These are phyloP conservation scores for Drosophila santomea DNA, from an alignment of 1,140 invertebrate genomes.

Conservation along the genomic window DNA sequence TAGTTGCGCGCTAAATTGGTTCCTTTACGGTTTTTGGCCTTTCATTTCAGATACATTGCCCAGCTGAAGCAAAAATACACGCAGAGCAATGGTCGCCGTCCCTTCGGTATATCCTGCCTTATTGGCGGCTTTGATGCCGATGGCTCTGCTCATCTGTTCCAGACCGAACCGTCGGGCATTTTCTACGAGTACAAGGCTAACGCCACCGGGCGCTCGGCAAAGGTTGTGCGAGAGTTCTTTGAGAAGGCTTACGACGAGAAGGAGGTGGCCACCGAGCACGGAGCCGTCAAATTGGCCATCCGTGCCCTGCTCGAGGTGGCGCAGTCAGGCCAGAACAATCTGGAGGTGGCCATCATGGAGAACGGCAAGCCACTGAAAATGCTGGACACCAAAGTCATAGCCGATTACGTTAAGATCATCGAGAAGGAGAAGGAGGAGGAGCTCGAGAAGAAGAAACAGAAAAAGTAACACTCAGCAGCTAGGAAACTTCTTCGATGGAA, in stretches of 20 bases:
- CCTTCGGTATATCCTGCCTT: slow-evolving; percentile 99
- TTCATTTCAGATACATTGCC: slow-evolving; percentile 84
- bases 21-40: not conserved
- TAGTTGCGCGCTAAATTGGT: not conserved
- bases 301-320: slow-evolving; percentile 98
- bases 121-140: slow-evolving; percentile 99
- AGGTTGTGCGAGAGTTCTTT: slow-evolving; percentile 98
- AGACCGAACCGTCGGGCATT: slow-evolving; percentile 99
- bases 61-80: slow-evolving; percentile 98
- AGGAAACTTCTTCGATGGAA: not conserved
- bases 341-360: slow-evolving; percentile 98
- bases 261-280: slow-evolving; percentile 93
- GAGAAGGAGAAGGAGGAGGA: slow-evolving; percentile 99
- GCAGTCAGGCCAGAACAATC: slow-evolving; percentile 98
- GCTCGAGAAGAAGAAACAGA: slow-evolving; percentile 98
- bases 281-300: slow-evolving; percentile 96
- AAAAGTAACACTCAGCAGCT: slow-evolving; percentile 87
- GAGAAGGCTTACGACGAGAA: slow-evolving; percentile 98
- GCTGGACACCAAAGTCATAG: slow-evolving; percentile 95
- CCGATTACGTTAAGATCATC: slow-evolving; percentile 96
- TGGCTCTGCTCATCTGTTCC: slow-evolving; percentile 97
- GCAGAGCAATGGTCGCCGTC: slow-evolving; percentile 98
- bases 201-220: slow-evolving; percentile 98
- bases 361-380: slow-evolving; percentile 93
- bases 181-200: slow-evolving; percentile 99